Evolutionary conservation across 1,140 invertebrate species (phyloP), one percentile per base, ranked within the genome.

Genomic region (Drosophila navojoa): DNA sequence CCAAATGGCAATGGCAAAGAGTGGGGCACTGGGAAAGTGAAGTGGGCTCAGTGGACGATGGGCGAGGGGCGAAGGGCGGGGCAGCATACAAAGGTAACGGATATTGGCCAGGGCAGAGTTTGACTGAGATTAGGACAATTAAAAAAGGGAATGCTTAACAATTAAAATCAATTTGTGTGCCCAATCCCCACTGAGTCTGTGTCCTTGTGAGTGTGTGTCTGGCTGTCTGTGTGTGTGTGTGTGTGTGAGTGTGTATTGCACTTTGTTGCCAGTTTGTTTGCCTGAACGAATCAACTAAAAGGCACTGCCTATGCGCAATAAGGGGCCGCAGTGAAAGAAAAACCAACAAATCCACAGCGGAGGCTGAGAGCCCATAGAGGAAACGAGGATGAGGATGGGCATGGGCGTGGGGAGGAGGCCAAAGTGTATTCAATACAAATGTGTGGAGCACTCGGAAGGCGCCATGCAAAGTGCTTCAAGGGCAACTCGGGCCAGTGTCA

Each of bases 161-260:
- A 86, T 87, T 87, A 89, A 87, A 86, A 86, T 86, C 82, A 86
- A 89, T 86, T 86, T 86, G 84, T 89, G 84, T 89, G 71, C 67
- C 52, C 42, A 16, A 4, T 13, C 15, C 29, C 54, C 61, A 13
- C 40, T 58, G 44, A 35, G 5, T 1, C 19, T 15, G n/a, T 22
- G 4, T 11, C 3, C 15, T 16, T 57, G 32, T 61, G 25, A 1
- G 47, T 13, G 22, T 1, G 25, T 9, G 19, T 5, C 42, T 9
- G 19, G 3, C 42, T 42, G n/a, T 50, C 42, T 67, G 35, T 59
- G 35, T 27, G 71, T 29, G 38, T 47, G 47, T 58, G 54, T 60
- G 62, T 40, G 53, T 35, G 55, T 47, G 50, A 27, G 61, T 69
- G 67, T 13, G 9, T 38, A 55, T 10, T 67, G 57, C 53, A 72